phyloP scores from a whole-genome alignment of 2,113 vertebrate species.

The Microcebus ravelobensis region DNA sequence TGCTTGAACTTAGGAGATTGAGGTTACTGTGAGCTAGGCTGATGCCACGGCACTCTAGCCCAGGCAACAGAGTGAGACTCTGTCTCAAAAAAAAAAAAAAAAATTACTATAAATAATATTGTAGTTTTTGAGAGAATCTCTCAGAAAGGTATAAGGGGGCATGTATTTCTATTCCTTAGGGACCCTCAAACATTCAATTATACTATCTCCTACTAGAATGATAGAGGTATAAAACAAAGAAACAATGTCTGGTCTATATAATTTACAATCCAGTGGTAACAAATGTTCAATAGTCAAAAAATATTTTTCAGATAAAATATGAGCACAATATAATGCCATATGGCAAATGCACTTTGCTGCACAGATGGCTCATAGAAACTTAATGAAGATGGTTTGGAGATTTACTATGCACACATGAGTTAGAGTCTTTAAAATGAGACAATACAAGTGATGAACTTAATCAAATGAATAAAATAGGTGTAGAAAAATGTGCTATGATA shows the following conservation, averaged over 20 bases:
- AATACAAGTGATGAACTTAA: not conserved
- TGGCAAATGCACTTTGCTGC: slow-evolving; percentile 54
- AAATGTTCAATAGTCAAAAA: slow-evolving; percentile 55
- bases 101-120: not conserved
- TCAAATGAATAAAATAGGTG: not conserved
- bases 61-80: too few species aligned
- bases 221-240: slow-evolving; percentile 46
- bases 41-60: too few species aligned
- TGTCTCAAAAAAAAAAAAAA: not conserved
- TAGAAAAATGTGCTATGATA: not conserved
- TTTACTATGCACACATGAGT: slow-evolving; percentile 30
- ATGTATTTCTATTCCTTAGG: not conserved
- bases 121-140: not conserved
- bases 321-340: slow-evolving; percentile 53
- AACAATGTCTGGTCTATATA: slow-evolving; percentile 17
- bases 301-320: slow-evolving; percentile 60
- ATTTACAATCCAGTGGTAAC: slow-evolving; percentile 54
- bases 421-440: slow-evolving; percentile 42
- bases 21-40: too few species aligned
- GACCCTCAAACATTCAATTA: not conserved
- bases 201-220: not conserved
- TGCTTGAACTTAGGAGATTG: too few species aligned
- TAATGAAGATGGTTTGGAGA: slow-evolving; percentile 52
- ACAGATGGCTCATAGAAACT: slow-evolving; percentile 61
- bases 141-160: not conserved